Percentiles rank a stretch among this genome's conserved stretches.
Evolutionary conservation across 2,888 invertebrate genomes (phyloP).

Genomic region (Nebria brevicollis): DNA sequence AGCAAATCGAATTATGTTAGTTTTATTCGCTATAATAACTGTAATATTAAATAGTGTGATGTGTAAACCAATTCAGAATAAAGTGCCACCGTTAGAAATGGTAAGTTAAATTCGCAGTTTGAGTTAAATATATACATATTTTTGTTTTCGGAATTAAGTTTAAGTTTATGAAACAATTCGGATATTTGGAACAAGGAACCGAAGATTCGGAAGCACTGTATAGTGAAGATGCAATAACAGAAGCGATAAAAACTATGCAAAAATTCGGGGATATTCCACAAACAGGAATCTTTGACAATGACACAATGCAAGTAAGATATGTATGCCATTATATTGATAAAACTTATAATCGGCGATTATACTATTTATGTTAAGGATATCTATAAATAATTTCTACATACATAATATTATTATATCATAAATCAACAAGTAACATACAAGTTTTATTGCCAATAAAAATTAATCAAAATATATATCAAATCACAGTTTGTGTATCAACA

Average conservation of each 20-base stretch:
- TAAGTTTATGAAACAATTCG: conserved; percentile 75
- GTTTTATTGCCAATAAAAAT: not conserved
- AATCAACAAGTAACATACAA: not conserved
- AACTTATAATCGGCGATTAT: not conserved
- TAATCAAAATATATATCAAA: not conserved
- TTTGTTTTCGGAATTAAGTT: conserved; percentile 61
- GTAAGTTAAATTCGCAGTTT: conserved; percentile 15
- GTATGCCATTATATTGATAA: not conserved
- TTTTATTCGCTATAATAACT: conserved; percentile 22
- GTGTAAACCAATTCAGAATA: conserved; percentile 28
- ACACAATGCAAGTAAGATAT: conserved; percentile 68
- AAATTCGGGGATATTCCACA: conserved; percentile 75
- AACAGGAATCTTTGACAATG: conserved; percentile 74
- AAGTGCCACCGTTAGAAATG: conserved; percentile 36
- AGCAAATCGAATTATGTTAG: conserved; percentile 23
- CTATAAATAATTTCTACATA: not conserved
- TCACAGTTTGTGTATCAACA: not conserved
- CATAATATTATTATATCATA: not conserved
- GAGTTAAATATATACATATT: not conserved
- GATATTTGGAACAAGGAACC: conserved; percentile 69
- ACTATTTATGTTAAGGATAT: not conserved
- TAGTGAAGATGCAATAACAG: conserved; percentile 70
- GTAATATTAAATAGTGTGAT: conserved; percentile 27
- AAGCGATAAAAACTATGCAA: conserved; percentile 75
- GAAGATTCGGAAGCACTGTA: conserved; percentile 70